These are phyloP conservation scores for Heterotis niloticus DNA, from an alignment of 2,113 vertebrate species.

Conservation along the genomic window DNA sequence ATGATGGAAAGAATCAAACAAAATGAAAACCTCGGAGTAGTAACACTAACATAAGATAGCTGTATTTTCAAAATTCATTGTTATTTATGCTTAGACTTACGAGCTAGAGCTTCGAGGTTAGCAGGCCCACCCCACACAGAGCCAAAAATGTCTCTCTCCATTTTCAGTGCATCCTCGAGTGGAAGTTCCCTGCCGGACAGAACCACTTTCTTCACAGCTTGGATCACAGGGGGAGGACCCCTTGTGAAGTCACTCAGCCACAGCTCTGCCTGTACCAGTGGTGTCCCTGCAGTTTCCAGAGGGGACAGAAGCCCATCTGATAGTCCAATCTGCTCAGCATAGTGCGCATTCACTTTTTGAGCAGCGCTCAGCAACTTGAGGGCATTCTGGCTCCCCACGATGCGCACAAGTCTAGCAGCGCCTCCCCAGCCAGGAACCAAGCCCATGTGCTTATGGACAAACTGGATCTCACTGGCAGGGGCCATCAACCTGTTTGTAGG, in stretches of 20 bases:
- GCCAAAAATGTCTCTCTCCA: conserved; percentile 79
- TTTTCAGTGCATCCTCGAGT: conserved; percentile 74
- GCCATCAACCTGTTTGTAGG: conserved; percentile 76
- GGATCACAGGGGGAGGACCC: conserved; percentile 72
- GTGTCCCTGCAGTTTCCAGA: conserved; percentile 23
- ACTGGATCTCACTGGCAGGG: conserved; percentile 78
- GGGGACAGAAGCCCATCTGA: conserved; percentile 62
- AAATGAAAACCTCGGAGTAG: too few relatives aligned
- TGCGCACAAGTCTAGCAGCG: conserved; percentile 67
- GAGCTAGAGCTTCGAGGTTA: conserved; percentile 77
- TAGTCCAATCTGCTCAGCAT: conserved; percentile 71
- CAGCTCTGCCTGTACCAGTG: conserved; percentile 57
- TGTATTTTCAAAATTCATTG: not conserved
- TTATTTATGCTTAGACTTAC: conserved; percentile 71
- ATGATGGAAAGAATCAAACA: not conserved
- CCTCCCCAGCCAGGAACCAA: conserved; percentile 94
- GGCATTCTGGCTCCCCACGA: conserved; percentile 71
- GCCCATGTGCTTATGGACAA: conserved; percentile 93
- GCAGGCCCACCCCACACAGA: conserved; percentile 85
- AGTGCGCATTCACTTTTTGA: conserved; percentile 58
- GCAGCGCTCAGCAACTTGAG: conserved; percentile 75
- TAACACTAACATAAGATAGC: not conserved
- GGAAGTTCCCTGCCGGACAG: conserved; percentile 75
- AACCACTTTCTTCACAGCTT: conserved; percentile 77
- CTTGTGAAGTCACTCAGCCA: conserved; percentile 73